Evolutionary conservation across 2,888 invertebrate genomes (phyloP).

Genomic region (Willowsia nigromaculata): DNA sequence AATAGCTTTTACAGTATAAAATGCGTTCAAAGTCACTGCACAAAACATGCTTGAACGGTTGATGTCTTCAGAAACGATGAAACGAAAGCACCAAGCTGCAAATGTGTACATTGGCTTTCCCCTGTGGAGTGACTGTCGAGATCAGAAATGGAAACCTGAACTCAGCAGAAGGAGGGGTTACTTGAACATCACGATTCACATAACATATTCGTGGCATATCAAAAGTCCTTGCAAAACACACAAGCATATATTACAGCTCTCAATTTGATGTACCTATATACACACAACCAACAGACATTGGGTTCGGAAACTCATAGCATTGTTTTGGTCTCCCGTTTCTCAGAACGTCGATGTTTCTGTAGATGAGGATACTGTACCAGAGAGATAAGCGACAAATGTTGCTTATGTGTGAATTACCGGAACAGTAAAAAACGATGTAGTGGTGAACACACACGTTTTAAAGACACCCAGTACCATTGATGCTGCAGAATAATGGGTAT

Average conservation of each 20-base stretch:
- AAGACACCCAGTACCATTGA: neutral
- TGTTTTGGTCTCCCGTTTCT: neutral
- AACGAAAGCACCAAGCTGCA: neutral
- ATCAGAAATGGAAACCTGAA: conserved; percentile 40
- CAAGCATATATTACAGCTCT: no score
- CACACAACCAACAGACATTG: neutral
- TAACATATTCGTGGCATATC: neutral
- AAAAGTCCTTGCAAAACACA: neutral
- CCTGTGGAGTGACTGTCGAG: conserved; percentile 43
- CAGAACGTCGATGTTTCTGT: neutral
- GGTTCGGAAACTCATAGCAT: neutral
- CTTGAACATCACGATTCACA: neutral
- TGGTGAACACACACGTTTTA: conserved; percentile 5
- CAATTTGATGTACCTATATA: no score
- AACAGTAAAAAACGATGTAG: neutral
- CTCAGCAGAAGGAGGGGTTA: neutral
- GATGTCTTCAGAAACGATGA: neutral
- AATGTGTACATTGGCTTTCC: neutral
- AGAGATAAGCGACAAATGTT: neutral
- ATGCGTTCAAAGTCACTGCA: neutral
- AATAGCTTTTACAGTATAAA: neutral
- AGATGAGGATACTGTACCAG: neutral
- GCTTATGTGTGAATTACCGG: neutral
- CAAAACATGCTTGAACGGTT: neutral
- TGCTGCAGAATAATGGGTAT: neutral